phyloP scores from a whole-genome alignment of 1,140 invertebrate species.

The Brachionus koreanus region DNA sequence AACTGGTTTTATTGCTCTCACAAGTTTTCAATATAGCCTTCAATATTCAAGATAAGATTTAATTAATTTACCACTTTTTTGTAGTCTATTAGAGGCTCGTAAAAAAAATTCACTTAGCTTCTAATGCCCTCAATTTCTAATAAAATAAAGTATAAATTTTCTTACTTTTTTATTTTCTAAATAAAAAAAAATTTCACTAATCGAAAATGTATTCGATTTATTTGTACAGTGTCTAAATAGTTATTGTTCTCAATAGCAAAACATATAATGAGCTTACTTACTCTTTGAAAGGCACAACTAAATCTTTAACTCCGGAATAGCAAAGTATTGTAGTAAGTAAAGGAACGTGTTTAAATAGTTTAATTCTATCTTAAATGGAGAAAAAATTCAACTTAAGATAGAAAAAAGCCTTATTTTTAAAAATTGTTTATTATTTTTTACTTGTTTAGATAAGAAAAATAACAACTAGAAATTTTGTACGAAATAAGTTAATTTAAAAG shows the following conservation, averaged over 20 bases:
- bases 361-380: not conserved
- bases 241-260: not conserved
- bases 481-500: not conserved
- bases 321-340: not conserved
- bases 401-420: not conserved
- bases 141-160: not conserved
- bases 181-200: not conserved
- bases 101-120: not conserved
- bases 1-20: constrained; percentile 17
- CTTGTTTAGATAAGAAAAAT: not conserved
- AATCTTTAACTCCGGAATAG: not conserved
- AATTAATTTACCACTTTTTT: not conserved
- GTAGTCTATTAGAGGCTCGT: not conserved
- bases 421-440: not conserved
- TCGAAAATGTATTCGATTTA: not conserved
- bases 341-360: not conserved
- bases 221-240: not conserved
- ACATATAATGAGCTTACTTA: not conserved
- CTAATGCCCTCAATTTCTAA: not conserved
- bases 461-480: not conserved
- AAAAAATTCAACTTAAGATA: not conserved
- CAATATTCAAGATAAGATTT: constrained; percentile 2
- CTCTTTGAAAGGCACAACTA: not conserved
- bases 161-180: not conserved
- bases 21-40: constrained; percentile 8